These are phyloP conservation scores for Enteromius argenteus DNA, from an alignment of 2,797 vertebrate species.

Conservation along the genomic window DNA sequence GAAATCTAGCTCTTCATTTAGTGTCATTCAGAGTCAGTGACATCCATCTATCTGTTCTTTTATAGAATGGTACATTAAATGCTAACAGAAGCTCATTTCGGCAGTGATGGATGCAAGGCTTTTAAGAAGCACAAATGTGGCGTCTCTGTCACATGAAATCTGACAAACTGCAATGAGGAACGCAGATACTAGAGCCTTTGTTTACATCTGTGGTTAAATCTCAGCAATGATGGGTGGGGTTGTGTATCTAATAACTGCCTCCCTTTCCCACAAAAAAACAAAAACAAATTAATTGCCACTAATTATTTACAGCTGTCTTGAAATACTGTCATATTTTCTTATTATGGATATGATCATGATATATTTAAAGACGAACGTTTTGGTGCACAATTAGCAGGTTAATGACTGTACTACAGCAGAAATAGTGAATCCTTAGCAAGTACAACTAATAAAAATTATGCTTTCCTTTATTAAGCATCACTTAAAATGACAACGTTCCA, in stretches of 20 bases:
- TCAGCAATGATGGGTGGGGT: slow-evolving; percentile 29
- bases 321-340: neutral
- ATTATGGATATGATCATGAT: neutral
- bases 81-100: slow-evolving; percentile 5
- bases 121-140: slow-evolving; percentile 37
- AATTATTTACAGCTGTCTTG: slow-evolving; percentile 5
- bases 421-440: neutral
- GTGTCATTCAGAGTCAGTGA: neutral
- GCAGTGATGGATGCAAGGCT: slow-evolving; percentile 45
- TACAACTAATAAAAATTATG: neutral
- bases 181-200: slow-evolving; percentile 37
- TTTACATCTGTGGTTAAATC: slow-evolving; percentile 53
- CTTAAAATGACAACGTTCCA: neutral
- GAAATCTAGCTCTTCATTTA: neutral
- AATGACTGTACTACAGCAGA: neutral
- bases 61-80: neutral
- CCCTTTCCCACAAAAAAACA: slow-evolving; percentile 40
- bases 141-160: slow-evolving; percentile 23
- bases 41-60: neutral
- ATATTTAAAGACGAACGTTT: neutral
- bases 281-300: slow-evolving; percentile 51
- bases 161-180: slow-evolving; percentile 34
- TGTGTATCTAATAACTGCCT: slow-evolving; percentile 28
- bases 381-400: neutral
- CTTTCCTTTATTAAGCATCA: neutral